Evolutionary conservation across 1,140 invertebrate species (phyloP).

Genomic region (Centruroides vittatus): DNA sequence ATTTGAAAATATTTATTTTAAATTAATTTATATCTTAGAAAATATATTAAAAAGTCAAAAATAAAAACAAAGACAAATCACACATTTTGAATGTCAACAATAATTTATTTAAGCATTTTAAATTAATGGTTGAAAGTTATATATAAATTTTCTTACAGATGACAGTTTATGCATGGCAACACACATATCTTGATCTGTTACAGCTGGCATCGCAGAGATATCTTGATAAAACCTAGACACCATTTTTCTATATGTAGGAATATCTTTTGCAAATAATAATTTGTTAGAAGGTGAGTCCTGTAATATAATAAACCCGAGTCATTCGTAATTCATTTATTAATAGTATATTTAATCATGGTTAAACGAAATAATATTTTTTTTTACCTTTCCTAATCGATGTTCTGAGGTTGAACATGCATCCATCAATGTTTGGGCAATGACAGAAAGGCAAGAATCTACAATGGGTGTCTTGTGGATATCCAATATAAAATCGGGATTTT

Average conservation of each 20-base stretch:
- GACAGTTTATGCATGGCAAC: conserved; percentile 22
- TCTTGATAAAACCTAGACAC: conserved; percentile 22
- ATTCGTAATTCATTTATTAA: not conserved
- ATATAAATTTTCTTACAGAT: conserved; percentile 12
- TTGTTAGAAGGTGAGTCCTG: conserved; percentile 29
- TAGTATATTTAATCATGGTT: not conserved
- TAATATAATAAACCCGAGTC: not conserved
- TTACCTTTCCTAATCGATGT: conserved; percentile 13
- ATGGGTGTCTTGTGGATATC: conserved; percentile 86
- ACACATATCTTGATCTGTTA: conserved; percentile 20
- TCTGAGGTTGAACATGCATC: conserved; percentile 35
- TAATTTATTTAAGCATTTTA: not conserved
- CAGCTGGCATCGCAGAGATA: conserved; percentile 18
- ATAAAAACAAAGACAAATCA: too few relatives aligned
- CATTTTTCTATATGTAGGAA: conserved; percentile 21
- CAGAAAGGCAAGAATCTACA: conserved; percentile 80
- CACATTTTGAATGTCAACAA: not conserved
- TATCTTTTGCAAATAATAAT: conserved; percentile 26
- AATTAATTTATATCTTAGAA: too few relatives aligned
- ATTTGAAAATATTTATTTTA: too few relatives aligned
- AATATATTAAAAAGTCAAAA: too few relatives aligned
- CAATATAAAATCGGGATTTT: conserved; percentile 93
- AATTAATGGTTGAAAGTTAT: not conserved
- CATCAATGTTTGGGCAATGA: conserved; percentile 93
- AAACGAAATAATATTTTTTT: not conserved